phyloP scores from a whole-genome alignment of 2,113 vertebrate species.

The Saguinus midas region DNA sequence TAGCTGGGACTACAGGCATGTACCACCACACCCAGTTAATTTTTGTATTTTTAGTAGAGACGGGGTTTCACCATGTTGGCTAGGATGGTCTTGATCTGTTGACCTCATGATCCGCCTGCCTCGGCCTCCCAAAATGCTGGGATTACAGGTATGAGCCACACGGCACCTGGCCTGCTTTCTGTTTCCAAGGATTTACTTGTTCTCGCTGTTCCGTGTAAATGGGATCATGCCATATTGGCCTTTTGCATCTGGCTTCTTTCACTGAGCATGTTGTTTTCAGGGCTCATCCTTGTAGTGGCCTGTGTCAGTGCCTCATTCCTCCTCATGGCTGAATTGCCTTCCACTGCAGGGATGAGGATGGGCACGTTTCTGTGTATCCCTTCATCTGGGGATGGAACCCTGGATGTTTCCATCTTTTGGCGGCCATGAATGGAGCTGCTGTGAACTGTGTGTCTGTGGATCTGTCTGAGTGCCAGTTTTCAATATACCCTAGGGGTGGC shows the following conservation, averaged over 20 bases:
- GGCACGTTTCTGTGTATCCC: too few species aligned
- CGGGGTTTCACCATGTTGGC: too few species aligned
- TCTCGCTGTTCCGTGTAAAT: fast-evolving
- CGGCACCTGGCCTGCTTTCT: background rate
- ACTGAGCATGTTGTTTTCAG: fast-evolving
- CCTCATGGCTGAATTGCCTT: background rate
- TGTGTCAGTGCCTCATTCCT: fast-evolving
- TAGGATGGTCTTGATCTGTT: too few species aligned
- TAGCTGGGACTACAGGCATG: too few species aligned
- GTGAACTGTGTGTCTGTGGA: fast-evolving
- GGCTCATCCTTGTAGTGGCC: fast-evolving
- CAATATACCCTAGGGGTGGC: fast-evolving
- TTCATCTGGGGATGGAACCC: fast-evolving
- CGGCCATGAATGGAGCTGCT: fast-evolving
- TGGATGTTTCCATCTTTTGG: background rate
- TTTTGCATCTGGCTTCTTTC: fast-evolving
- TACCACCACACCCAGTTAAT: too few species aligned
- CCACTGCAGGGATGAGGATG: background rate
- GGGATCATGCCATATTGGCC: fast-evolving
- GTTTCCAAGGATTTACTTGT: fast-evolving
- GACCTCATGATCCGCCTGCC: too few species aligned
- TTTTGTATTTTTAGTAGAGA: too few species aligned
- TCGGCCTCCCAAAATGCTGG: too few species aligned
- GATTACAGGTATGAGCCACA: too few species aligned
- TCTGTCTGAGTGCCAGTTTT: fast-evolving